A percentile compares a stretch with the other conserved stretches of the same genome.
phyloP scores from a whole-genome alignment of 2,797 vertebrate species.

The Rhinichthys osculus region DNA sequence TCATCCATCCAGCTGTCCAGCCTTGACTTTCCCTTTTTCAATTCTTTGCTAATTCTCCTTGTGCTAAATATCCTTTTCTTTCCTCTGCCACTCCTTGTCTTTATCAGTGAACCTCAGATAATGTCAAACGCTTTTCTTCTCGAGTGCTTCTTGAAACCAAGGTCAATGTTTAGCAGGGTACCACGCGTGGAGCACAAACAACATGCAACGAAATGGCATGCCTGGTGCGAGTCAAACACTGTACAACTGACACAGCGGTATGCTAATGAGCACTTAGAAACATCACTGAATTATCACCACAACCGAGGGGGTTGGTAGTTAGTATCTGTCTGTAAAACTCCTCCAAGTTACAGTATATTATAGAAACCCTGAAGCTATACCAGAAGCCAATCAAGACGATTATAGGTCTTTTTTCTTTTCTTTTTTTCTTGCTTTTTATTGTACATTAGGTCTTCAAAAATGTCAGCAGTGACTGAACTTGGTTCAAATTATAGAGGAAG shows the following conservation, averaged over 20 bases:
- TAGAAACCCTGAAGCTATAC: neutral
- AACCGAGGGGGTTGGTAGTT: neutral
- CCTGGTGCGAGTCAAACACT: conserved; percentile 14
- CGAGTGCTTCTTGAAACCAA: conserved; percentile 17
- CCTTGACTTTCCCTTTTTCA: conserved; percentile 16
- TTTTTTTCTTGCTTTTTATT: neutral
- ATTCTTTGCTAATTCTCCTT: conserved; percentile 44
- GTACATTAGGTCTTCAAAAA: neutral
- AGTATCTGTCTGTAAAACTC: neutral
- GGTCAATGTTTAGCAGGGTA: neutral
- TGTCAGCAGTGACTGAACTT: neutral
- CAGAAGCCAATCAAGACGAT: neutral
- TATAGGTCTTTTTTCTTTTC: neutral
- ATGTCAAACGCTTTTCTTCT: neutral
- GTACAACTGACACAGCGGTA: conserved; percentile 15
- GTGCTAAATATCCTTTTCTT: conserved; percentile 56
- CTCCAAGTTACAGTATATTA: neutral
- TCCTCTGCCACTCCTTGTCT: conserved; percentile 7
- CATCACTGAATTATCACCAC: conserved; percentile 6
- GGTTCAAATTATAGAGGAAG: too few relatives aligned
- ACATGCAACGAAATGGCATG: neutral
- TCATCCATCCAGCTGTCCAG: conserved; percentile 31
- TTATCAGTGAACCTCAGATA: conserved; percentile 1
- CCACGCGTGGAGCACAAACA: neutral
- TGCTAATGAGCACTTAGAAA: conserved; percentile 19